Base-by-base conservation (phyloP, 1,140 invertebrate genomes). In the Thereuonema tuberculata region DNA sequence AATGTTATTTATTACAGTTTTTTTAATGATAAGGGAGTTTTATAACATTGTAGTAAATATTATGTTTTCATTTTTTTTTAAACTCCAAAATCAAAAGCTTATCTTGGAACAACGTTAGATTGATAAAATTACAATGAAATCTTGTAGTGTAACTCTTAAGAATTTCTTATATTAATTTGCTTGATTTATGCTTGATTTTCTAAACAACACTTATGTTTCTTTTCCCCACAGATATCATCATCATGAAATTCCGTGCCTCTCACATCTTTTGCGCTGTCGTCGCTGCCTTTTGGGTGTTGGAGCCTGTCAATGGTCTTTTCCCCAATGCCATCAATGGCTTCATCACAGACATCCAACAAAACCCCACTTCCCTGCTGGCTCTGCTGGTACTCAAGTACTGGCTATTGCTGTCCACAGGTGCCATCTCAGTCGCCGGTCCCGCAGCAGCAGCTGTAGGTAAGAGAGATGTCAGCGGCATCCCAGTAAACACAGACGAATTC, bases 321-420 rank as follows among this genome's bases (percentile, higher is more conserved):
- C 28, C 53, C 9, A 55, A 55, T 21, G 27, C 53, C 5, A 3
- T 55, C 9, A 26, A 55, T 29, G 53, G 53, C 15, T 55, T 55
- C 26, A 3, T 55, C 14, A 14, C 25, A 29, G 53, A 55, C 28
- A 23, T 55, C 28, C 15, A 52, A 24, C 25, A 55, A 26, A 55
- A 55, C 28, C 53, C 53, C 5, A 23, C 28, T 9, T 27, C 24
- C 14, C 24, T 55, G 2, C 53, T 55, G 3, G 53, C 53, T n/a
- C 53, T 55, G 12, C 28, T 55, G 3, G 53, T 29, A 3, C 28
- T 55, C 17, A 55, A 55, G 21, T 55, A 55, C 28, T 55, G 53
- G 53, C 53, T 55, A 9, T 25, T 55, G 9, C 14, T 55, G 5
- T 55, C 53, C 25, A 27, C 53, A 12, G 53, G 53, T 9, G 53